Evolutionary conservation across 2,888 invertebrate species (phyloP), one percentile per base, ranked within the genome.

Genomic region (Hirtodrosophila confusa): DNA sequence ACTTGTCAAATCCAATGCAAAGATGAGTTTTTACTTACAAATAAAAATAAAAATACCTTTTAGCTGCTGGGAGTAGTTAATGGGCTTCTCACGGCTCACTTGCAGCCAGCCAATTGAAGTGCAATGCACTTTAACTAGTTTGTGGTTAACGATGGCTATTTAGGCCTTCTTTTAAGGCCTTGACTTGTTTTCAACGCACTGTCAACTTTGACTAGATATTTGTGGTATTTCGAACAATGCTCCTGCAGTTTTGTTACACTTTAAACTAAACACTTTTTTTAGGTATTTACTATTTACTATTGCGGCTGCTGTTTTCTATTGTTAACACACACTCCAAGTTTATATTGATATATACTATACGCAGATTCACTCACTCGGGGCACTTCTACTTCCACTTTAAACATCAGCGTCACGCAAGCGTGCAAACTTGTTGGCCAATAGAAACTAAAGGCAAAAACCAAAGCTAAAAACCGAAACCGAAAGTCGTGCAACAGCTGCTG

Each of bases 111-210:
- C 29, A 10, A 17, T 35, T 48, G 7, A 41, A 70, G 72, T 73
- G 74, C 73, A 51, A 49, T 77, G 78, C 78, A 73, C 74, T 73
- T 77, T 39, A 72, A 72, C 73, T 54, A 72, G 73, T 63, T 66
- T 35, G 51, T 17, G 35, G 6, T 12, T 29, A 24, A 27, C n/a
- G n/a, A 24, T 11, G 49, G 6, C 39, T 39, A 11, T 49, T 49
- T 44, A 9, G 49, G 48, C 41, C 23, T 23, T 9, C 12, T 43
- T 31, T 41, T 27, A 1, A 3, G 33, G 29, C 24, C 17, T 54
- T 39, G 41, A 49, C 49, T 40, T 17, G 68, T 68, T 50, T 56
- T 24, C 9, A 3, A 1, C 43, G 23, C 35, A 8, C 27, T 36
- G 63, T 37, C 12, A 53, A 23, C 23, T 36, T 44, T 27, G 27